Conservation (phyloP, 2,888 invertebrate genomes). For the Pyrocoelia pectoralis region DNA sequence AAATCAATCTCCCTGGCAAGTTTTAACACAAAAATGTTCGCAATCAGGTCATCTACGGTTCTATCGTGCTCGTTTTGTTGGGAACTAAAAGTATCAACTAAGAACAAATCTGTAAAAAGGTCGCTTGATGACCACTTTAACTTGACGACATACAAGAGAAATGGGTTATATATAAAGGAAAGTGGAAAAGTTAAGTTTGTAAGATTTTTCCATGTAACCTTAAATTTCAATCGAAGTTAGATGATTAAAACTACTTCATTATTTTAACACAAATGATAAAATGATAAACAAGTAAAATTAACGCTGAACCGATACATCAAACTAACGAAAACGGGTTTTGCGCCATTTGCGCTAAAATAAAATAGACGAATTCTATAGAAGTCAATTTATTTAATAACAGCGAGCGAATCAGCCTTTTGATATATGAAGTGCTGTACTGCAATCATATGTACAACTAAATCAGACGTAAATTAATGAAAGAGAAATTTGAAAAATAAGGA, state of each 20-base stretch:
- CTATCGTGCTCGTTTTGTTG: constrained; percentile 22
- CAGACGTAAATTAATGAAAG: neutral
- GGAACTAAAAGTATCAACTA: constrained; percentile 26
- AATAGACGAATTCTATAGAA: constrained; percentile 23
- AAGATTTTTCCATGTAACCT: neutral
- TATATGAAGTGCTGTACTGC: constrained; percentile 31
- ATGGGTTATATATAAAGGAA: constrained; percentile 4
- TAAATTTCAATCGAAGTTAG: neutral
- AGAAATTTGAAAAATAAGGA: constrained; percentile 2
- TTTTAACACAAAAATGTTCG: constrained; percentile 25
- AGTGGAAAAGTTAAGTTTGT: constrained; percentile 4
- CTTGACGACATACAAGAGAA: neutral
- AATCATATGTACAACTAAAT: too few relatives aligned
- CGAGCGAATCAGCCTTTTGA: constrained; percentile 34
- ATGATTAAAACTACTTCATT: neutral
- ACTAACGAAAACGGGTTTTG: neutral
- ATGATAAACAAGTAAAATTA: neutral
- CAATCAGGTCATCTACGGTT: constrained; percentile 31
- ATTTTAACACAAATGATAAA: neutral
- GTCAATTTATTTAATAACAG: constrained; percentile 15
- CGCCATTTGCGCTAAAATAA: constrained; percentile 7
- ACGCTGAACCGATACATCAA: neutral
- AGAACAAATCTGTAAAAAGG: constrained; percentile 27
- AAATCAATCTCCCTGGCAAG: constrained; percentile 22
- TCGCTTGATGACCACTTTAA: constrained; percentile 23